Conservation (phyloP, 2,888 invertebrate genomes). For the Diachrysia chrysitis region DNA sequence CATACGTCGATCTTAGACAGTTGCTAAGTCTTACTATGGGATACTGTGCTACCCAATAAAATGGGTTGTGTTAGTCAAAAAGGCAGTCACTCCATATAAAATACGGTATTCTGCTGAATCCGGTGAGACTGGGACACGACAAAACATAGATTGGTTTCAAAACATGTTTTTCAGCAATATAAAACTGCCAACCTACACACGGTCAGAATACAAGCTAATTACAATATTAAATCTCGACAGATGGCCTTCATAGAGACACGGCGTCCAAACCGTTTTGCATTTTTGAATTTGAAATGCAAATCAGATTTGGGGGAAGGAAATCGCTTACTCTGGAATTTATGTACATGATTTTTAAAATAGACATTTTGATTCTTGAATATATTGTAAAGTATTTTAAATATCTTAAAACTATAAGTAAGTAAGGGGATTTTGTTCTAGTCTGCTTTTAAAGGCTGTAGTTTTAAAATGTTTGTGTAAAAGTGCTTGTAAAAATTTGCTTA, state of each 20-base stretch:
- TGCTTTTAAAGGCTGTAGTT: too few relatives aligned
- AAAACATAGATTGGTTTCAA: neutral
- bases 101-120: too few relatives aligned
- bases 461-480: too few relatives aligned
- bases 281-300: conserved; percentile 64
- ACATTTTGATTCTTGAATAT: conserved; percentile 38
- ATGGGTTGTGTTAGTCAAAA: too few relatives aligned
- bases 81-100: too few relatives aligned
- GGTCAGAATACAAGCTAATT: conserved; percentile 63
- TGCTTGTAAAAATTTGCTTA: too few relatives aligned
- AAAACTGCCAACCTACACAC: conserved; percentile 27
- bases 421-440: neutral
- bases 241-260: conserved; percentile 41
- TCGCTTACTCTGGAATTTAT: conserved; percentile 46
- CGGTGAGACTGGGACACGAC: too few relatives aligned
- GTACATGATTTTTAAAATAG: conserved; percentile 43
- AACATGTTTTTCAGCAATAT: neutral
- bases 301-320: conserved; percentile 56
- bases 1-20: too few relatives aligned
- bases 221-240: conserved; percentile 65
- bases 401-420: neutral
- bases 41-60: too few relatives aligned
- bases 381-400: conserved; percentile 11
- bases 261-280: conserved; percentile 59
- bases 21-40: too few relatives aligned